Evolutionary conservation across 1,140 invertebrate species (phyloP), one percentile per base, ranked within the genome.

Genomic region (Scaptomyza pallida): DNA sequence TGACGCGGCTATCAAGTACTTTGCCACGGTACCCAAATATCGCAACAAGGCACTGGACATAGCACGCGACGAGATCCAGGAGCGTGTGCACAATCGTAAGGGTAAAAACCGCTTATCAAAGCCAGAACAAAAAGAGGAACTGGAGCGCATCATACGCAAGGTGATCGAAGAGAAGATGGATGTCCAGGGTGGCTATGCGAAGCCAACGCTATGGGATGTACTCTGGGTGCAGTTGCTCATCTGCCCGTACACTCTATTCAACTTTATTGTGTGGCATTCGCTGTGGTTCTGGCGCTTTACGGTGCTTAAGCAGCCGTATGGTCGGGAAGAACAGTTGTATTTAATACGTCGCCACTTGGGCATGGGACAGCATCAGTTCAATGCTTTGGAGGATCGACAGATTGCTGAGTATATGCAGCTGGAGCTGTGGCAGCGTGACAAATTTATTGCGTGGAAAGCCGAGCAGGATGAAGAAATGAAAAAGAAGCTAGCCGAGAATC

Each of bases 151-250:
- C 21, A 95, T 98, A 55, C 93, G 95, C 76, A 93, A 94, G 91
- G 95, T 98, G 9, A 95, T 98, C 61, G 96, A 96, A 92, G 95
- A 97, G 74, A 97, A 97, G 85, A 97, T 98, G 94, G 96, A 97
- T 90, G 97, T 98, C 30, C 95, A 96, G 89, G 97, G 97, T 3
- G 96, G 96, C 5, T 98, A 97, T 92, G 95, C 96, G 0, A 97
- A 96, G 89, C 96, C 96, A 5, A 94, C 93, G 56, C 89, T 95
- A 3, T 92, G 92, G 26, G 95, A 98, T 91, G 94, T 98, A 1
- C 91, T 98, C 8, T 97, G 96, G 95, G 92, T 97, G 54, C 96
- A 97, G 91, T 88, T 98, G 33, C 90, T 97, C 33, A 93, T 97
- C 26, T 93, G 95, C 21, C 97, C 97, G 0, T 95, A 96, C 79